Base-by-base conservation (phyloP, 2,797 vertebrate species). In the Mormyrus hasselquistii region DNA sequence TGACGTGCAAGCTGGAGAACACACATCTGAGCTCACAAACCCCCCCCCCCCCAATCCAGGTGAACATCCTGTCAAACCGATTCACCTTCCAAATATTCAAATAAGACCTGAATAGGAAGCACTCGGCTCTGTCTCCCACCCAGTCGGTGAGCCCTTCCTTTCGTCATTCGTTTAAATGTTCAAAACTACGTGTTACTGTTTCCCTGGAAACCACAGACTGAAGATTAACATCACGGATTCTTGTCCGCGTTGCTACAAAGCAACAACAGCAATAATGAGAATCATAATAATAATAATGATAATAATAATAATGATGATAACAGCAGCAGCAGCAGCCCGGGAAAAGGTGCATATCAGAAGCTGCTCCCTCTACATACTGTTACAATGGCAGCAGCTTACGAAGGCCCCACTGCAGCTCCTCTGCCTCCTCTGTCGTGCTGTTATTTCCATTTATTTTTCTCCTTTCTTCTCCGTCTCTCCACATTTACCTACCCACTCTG, bases 131-230 rank as follows among this genome's bases (percentile, higher is more conserved):
- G 14, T 86, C 83, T 34, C 84, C 84, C 83, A 34, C 14, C 19
- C 84, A 53, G 50, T 16, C 50, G 10, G 50, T n/a, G 86, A 65
- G 57, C 57, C 57, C 86, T 47, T 12, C 57, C 86, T 87, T 69
- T 87, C 38, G 34, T 62, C 57, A 25, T 14, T 47, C 86, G 2
- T 59, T 69, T 87, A 65, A 87, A 49, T 22, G 57, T 47, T 10
- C 10, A 65, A 69, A 65, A 87, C 59, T 87, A 41, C 10, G 50
- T 10, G 9, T 86, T 55, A 55, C 57, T 69, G 86, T 88, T 84
- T 84, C 88, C 76, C 88, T 57, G 84, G 84, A 50, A 86, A 86
- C 84, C 84, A 34, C 9, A 34, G 49, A 84, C n/a, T 10, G 50
- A 53, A 29, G 50, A 29, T 86, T 86, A 86, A 86, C 50, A 86